Base-by-base conservation (phyloP, 2,888 invertebrate species). In the Metallyticus violacea region DNA sequence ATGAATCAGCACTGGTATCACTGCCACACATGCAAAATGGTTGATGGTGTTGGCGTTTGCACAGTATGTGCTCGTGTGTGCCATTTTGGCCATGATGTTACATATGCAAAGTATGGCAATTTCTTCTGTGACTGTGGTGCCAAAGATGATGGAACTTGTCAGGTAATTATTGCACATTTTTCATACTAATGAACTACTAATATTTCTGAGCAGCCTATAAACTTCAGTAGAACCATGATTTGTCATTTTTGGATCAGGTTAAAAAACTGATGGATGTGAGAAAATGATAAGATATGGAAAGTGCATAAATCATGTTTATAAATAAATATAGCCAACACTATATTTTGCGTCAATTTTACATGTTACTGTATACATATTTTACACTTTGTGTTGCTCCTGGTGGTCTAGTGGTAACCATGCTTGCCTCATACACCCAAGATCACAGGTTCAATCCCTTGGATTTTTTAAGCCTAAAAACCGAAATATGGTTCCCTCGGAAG, bases 41-140 rank as follows among this genome's bases (percentile, higher is more conserved):
- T 99, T 87, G 99, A 99, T 91, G 97, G 99, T 7, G 98, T 99
- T 1, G 99, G 99, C 0, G 99, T 99, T 30, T 99, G 99, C 91
- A 97, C 98, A 0, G 97, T 99, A 25, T 99, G 99, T 92, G 99
- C 99, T 0, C 94, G 98, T 86, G 99, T 99, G 7, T 99, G 99
- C 91, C 99, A 99, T 91, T 95, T 97, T 89, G 98, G 97, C 0
- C 99, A 99, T 91, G 99, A 99, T 91, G 96, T 99, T 0, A 96
- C 98, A 6, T 99, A 99, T 91, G 98, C 99, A 85, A 99, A 99
- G 92, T 98, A 97, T 91, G 99, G 99, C 0, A 99, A 99, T 91
- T 99, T 99, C 94, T 99, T 99, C 93, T 99, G 99, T 91, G 99
- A 99, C 92, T 99, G 99, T 91, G 99, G 99, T 2, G 99, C 99